A percentile compares a stretch with the other conserved stretches of the same genome.
Conservation (phyloP, 2,797 vertebrate species). For the Sandelia bainsii region DNA sequence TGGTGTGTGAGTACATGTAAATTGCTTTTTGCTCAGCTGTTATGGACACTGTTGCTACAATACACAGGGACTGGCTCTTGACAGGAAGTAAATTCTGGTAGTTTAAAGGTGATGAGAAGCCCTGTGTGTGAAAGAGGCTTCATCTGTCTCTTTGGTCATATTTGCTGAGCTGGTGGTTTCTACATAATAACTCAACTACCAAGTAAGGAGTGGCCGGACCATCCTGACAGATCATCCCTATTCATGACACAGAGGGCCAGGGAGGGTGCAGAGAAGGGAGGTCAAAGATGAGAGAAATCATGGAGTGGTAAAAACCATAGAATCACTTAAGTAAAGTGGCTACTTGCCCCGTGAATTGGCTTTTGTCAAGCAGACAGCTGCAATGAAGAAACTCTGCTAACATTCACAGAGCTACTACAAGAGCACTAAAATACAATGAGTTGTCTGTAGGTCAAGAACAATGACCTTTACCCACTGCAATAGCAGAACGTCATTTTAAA, state of each 20-base stretch:
- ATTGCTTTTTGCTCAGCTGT: constrained; percentile 16
- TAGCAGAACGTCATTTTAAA: constrained; percentile 24
- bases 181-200: constrained; percentile 69
- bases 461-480: constrained; percentile 9
- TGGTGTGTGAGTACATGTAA: background rate
- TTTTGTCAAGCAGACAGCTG: constrained; percentile 15
- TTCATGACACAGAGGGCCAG: constrained; percentile 14
- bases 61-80: constrained; percentile 13
- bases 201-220: constrained; percentile 32
- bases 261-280: background rate
- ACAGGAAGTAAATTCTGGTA: constrained; percentile 63
- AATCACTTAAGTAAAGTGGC: constrained; percentile 45
- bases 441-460: constrained; percentile 10
- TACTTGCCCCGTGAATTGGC: constrained; percentile 34
- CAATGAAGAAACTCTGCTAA: background rate
- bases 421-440: constrained; percentile 5
- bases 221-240: constrained; percentile 62
- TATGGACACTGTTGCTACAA: constrained; percentile 23
- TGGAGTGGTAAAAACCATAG: constrained; percentile 18
- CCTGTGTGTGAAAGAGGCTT: constrained; percentile 59
- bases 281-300: constrained; percentile 39
- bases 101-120: constrained; percentile 68
- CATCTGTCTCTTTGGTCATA: constrained; percentile 67
- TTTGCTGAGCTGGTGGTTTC: constrained; percentile 76
- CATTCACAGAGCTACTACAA: constrained; percentile 2